phyloP scores from a whole-genome alignment of 2,888 invertebrate genomes.

The Flexamia atlantica region DNA sequence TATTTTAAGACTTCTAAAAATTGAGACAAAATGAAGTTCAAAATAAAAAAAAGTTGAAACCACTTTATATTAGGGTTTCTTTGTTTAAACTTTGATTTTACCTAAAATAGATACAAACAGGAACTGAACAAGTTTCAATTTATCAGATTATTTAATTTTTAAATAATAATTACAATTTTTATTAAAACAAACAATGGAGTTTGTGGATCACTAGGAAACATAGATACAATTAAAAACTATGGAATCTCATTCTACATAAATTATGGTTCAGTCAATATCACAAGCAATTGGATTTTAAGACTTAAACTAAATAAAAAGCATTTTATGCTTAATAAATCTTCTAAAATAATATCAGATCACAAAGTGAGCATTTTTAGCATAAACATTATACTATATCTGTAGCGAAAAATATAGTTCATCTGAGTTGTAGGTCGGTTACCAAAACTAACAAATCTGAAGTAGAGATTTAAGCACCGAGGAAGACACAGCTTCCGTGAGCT shows the following conservation, averaged over 20 bases:
- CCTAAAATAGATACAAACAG: too few relatives aligned
- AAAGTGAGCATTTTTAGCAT: constrained; percentile 48
- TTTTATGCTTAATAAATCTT: constrained; percentile 58
- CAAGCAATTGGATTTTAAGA: constrained; percentile 26
- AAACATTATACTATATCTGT: constrained; percentile 25
- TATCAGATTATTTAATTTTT: too few relatives aligned
- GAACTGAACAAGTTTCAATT: too few relatives aligned
- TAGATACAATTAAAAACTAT: not conserved
- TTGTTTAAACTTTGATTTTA: too few relatives aligned
- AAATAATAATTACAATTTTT: too few relatives aligned
- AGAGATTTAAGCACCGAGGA: constrained; percentile 55
- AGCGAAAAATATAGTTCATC: constrained; percentile 40
- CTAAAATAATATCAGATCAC: constrained; percentile 47
- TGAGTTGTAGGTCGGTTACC: constrained; percentile 28
- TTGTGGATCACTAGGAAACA: constrained; percentile 7
- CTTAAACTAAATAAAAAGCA: constrained; percentile 67
- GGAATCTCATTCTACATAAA: constrained; percentile 2
- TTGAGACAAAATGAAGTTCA: too few relatives aligned
- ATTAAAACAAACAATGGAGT: too few relatives aligned
- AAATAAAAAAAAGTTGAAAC: too few relatives aligned
- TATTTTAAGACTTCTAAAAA: too few relatives aligned
- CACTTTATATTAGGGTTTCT: too few relatives aligned
- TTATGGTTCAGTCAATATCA: constrained; percentile 42
- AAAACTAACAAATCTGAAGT: constrained; percentile 41
- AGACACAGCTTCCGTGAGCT: constrained; percentile 39